Evolutionary conservation across 2,888 invertebrate genomes (phyloP), one percentile per base, ranked within the genome.

Genomic region (Coleophora deauratella): DNA sequence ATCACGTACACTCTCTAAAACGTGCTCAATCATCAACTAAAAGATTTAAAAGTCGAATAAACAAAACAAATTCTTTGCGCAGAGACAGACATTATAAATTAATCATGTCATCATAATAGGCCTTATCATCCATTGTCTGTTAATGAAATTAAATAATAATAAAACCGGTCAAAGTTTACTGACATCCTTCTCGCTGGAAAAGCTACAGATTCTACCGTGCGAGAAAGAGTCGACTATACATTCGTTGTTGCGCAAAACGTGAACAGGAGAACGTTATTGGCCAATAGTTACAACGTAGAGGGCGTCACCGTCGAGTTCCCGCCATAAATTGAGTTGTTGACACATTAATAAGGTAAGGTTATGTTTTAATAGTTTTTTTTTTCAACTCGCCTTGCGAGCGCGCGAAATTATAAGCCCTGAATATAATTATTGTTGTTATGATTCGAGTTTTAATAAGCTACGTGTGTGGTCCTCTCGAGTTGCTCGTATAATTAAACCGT

Each of bases 241-340:
- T 41, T 14, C 33, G 34, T 14, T 6, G 45, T 54, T 45, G 45
- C 42, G 42, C 15, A 21, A 28, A 42, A 59, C 46, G 52, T 53
- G 61, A 56, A 55, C 53, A 49, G 59, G 51, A 51, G 55, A 49
- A 45, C 55, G 55, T 64, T 62, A 85, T 86, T 86, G 86, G 86
- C 50, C 49, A 65, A 59, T 52, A 51, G 53, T 62, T 60, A 62
- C 63, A 63, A 65, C 66, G 70, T 55, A 65, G 70, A 73, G 78
- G 85, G 85, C 85, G 85, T 78, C 61, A 56, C 78, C 74, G 47
- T 55, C 63, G 59, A 47, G 59, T 80, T 80, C 74, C 74, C 81
- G 80, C 85, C 77, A 86, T 86, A 86, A 86, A 86, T 86, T 85
- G 85, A 86, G 86, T 79, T 86, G 86, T 86, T 85, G 86, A 84